These are phyloP conservation scores for Dolichopus griseipennis DNA, from an alignment of 2,888 invertebrate species.

Conservation along the genomic window DNA sequence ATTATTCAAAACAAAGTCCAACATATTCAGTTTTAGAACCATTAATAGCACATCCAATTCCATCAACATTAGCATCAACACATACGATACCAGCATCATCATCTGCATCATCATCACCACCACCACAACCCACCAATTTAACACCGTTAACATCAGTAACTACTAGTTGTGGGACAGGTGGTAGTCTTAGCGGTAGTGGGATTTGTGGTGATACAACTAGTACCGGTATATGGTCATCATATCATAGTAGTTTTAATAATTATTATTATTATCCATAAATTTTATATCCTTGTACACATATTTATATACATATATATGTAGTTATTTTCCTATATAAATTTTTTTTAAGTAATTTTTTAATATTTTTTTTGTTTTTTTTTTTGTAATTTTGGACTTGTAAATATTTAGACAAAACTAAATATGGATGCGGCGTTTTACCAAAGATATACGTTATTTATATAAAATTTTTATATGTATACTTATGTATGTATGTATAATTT, in stretches of 20 bases:
- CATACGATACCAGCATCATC: no score
- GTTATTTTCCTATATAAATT: no score
- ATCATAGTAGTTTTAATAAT: constrained; percentile 4
- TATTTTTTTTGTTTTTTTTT: no score
- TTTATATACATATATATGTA: no score
- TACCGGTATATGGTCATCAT: not conserved
- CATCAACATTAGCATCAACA: not conserved
- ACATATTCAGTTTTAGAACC: constrained; percentile 4
- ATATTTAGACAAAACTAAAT: no score
- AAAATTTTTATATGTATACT: no score
- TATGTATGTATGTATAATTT: no score
- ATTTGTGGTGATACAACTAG: not conserved
- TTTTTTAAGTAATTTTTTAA: no score
- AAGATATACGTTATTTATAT: no score
- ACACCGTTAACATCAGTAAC: not conserved
- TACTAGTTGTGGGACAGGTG: not conserved
- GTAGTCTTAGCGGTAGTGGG: not conserved
- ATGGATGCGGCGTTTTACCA: no score
- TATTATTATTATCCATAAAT: constrained; percentile 3
- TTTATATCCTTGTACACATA: not conserved
- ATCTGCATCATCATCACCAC: not conserved
- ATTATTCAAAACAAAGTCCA: not conserved
- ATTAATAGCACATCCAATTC: not conserved
- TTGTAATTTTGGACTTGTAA: no score
- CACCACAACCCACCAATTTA: not conserved